Base-by-base conservation (phyloP, 2,888 invertebrate species). In the Drosophila pseudotakahashii region DNA sequence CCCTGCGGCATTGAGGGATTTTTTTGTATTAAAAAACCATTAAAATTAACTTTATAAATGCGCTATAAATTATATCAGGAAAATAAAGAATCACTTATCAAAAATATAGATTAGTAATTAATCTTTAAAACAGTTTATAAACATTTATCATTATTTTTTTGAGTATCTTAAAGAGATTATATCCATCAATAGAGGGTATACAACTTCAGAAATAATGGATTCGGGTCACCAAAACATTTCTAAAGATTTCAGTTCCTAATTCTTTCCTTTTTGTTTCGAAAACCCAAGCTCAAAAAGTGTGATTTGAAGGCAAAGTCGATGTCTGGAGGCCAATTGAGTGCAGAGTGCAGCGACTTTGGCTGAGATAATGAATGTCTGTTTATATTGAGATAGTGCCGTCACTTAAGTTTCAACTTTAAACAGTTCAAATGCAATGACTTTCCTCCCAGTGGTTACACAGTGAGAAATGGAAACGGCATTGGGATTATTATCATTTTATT, bases 301-400 rank as follows among this genome's bases (percentile, higher is more conserved):
- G 26, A 26, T n/a, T 26, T n/a, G 7, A 30, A 30, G 30, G 7
- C 30, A 13, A 26, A 34, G 36, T 14, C 30, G 30, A 26, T 13
- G 41, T 19, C 48, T 60, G 23, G 60, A 23, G 16, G 45, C 32
- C 41, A 55, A 42, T 34, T 60, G 51, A 64, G 63, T 57, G 79
- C 72, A 58, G 72, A 70, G 69, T 68, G 78, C 78, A 81, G 54
- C 57, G 64, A 45, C 57, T 62, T 48, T 16, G 11, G n/a, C 16
- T 32, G 48, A 32, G 48, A 48, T 48, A 48, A 48, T 48, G 34
- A 34, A 7, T 34, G 14, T 47, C 47, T 32, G 32, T 30, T 30
- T 30, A 30, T 26, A 45, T 45, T 45, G 45, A 32, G 48, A 48
- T 16, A 47, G 47, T 16, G 30, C n/a, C 48, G 19, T 34, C 34